Percentiles rank a stretch among this genome's conserved stretches.
Conservation (phyloP, 2,888 invertebrate species). For the Gymnocheta viridis region DNA sequence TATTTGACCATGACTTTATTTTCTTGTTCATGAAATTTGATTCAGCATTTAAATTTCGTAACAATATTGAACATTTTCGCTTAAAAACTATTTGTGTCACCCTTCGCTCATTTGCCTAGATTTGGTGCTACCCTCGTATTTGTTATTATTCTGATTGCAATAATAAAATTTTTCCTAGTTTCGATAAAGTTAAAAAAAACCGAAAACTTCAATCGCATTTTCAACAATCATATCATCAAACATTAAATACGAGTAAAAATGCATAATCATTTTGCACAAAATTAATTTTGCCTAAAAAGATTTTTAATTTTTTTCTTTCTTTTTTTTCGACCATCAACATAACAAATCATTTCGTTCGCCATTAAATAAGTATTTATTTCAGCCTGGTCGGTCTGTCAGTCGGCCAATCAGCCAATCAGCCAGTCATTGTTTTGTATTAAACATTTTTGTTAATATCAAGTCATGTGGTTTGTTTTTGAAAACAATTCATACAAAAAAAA, state of each 20-base stretch:
- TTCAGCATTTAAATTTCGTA: too few species aligned
- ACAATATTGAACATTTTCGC: too few species aligned
- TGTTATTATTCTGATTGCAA: too few species aligned
- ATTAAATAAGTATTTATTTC: not conserved
- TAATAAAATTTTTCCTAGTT: too few species aligned
- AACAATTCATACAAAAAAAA: not conserved
- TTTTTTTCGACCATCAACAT: not conserved
- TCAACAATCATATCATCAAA: not conserved
- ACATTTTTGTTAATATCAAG: conserved; percentile 45
- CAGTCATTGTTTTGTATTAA: conserved; percentile 28
- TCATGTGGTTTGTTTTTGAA: conserved; percentile 37
- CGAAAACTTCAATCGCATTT: not conserved
- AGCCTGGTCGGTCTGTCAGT: not conserved
- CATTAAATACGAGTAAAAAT: not conserved
- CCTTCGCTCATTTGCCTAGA: too few species aligned
- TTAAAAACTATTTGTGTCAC: too few species aligned
- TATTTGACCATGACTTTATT: too few species aligned
- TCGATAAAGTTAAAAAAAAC: not conserved
- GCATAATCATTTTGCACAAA: not conserved
- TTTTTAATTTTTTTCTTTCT: not conserved
- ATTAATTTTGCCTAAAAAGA: conserved; percentile 14
- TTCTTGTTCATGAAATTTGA: too few species aligned
- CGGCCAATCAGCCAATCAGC: not conserved
- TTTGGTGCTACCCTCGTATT: too few species aligned
- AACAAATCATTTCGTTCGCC: not conserved